Percentiles rank a stretch among this genome's conserved stretches.
Conservation (phyloP, 2,797 vertebrate genomes). For the Premnoplex brunnescens region DNA sequence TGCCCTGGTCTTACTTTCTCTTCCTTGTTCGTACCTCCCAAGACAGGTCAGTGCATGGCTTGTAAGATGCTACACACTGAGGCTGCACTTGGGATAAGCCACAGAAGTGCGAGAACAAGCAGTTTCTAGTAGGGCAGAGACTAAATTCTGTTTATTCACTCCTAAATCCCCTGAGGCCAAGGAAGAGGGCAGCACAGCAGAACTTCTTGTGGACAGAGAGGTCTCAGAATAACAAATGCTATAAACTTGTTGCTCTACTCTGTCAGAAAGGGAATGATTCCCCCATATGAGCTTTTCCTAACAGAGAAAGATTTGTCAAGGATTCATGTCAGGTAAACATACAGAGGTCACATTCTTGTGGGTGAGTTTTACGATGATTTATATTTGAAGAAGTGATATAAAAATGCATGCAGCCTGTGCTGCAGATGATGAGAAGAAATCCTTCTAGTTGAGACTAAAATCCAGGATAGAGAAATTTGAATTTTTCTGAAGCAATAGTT, state of each 20-base stretch:
- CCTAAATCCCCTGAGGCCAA: not conserved
- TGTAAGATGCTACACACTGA: not conserved
- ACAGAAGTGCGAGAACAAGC: not conserved
- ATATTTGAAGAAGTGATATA: not conserved
- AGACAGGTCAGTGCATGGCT: not conserved
- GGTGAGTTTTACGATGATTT: not conserved
- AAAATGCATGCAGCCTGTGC: not conserved
- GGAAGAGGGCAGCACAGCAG: not conserved
- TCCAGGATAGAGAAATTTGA: not conserved
- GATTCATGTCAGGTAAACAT: not conserved
- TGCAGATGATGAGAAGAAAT: not conserved
- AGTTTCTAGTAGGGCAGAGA: not conserved
- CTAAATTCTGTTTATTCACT: not conserved
- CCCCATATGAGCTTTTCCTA: not conserved
- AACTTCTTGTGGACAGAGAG: not conserved
- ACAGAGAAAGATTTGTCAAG: not conserved
- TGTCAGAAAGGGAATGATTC: not conserved
- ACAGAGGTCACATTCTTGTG: not conserved
- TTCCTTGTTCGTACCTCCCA: not conserved
- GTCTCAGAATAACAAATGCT: not conserved
- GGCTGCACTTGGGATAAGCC: not conserved
- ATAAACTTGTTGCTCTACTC: not conserved
- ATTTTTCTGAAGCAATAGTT: not conserved
- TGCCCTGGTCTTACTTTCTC: not conserved
- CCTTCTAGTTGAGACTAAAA: not conserved